These are phyloP conservation scores for Hyposoter didymator DNA, from an alignment of 2,888 invertebrate species.

Conservation along the genomic window DNA sequence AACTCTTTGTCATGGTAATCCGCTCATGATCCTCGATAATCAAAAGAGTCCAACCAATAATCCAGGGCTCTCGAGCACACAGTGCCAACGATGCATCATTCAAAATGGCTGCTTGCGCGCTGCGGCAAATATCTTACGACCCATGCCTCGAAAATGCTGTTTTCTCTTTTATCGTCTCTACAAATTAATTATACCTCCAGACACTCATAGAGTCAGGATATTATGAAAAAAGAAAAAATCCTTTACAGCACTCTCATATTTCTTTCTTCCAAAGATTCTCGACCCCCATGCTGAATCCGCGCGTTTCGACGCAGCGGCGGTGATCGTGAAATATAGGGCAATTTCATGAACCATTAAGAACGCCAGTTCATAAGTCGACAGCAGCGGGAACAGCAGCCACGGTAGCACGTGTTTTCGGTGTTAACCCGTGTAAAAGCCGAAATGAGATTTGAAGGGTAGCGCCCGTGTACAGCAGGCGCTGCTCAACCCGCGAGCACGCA, in stretches of 20 bases:
- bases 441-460: constrained; percentile 78
- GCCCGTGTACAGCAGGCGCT: constrained; percentile 23
- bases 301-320: constrained; percentile 63
- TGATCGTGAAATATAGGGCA: constrained; percentile 79
- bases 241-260: constrained; percentile 30
- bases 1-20: constrained; percentile 38
- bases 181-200: constrained; percentile 6
- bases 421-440: constrained; percentile 80
- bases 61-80: neutral
- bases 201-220: constrained; percentile 12
- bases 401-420: constrained; percentile 80
- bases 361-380: constrained; percentile 79
- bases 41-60: constrained; percentile 15
- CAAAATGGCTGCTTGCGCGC: constrained; percentile 8
- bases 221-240: constrained; percentile 3
- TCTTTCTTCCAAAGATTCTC: constrained; percentile 41
- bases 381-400: constrained; percentile 40
- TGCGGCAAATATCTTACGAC: neutral
- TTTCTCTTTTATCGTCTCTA: neutral
- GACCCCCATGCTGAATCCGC: constrained; percentile 38
- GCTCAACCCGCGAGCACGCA: constrained; percentile 30
- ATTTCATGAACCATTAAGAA: constrained; percentile 82
- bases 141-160: neutral
- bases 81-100: neutral
- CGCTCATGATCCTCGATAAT: constrained; percentile 3